A percentile compares a stretch with the other conserved stretches of the same genome.
Conservation (phyloP, 2,113 vertebrate species). For the Phodopus roborovskii region DNA sequence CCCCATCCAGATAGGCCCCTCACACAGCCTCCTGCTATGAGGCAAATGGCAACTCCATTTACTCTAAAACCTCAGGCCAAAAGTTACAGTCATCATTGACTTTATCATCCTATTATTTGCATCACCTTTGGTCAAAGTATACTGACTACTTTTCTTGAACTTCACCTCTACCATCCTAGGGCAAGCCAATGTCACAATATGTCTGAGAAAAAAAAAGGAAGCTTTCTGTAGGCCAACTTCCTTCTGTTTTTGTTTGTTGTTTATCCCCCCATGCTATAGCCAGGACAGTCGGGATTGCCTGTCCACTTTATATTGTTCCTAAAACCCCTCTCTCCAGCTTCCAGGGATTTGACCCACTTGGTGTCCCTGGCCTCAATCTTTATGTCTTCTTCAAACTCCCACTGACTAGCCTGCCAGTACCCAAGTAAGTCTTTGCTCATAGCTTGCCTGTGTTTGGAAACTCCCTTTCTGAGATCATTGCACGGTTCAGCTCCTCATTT, state of each 20-base stretch:
- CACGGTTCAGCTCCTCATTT: background rate
- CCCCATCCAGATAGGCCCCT: background rate
- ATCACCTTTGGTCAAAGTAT: background rate
- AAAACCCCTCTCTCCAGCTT: background rate
- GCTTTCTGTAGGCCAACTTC: background rate
- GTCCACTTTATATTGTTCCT: background rate
- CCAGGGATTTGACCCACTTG: background rate
- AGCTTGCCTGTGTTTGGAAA: background rate
- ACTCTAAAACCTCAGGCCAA: background rate
- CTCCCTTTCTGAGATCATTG: background rate
- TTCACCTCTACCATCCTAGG: background rate
- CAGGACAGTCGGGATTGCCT: background rate
- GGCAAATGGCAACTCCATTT: background rate
- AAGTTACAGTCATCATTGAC: background rate
- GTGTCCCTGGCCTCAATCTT: background rate
- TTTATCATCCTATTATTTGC: background rate
- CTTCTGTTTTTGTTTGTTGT: background rate
- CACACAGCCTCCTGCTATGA: background rate
- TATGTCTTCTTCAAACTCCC: background rate
- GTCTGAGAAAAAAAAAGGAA: background rate
- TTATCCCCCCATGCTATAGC: background rate
- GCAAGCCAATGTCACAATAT: background rate
- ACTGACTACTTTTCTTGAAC: background rate
- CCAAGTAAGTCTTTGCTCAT: background rate
- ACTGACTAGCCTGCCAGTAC: background rate